These are phyloP conservation scores for Habropoda laboriosa DNA, from an alignment of 1,140 invertebrate species.

Conservation along the genomic window DNA sequence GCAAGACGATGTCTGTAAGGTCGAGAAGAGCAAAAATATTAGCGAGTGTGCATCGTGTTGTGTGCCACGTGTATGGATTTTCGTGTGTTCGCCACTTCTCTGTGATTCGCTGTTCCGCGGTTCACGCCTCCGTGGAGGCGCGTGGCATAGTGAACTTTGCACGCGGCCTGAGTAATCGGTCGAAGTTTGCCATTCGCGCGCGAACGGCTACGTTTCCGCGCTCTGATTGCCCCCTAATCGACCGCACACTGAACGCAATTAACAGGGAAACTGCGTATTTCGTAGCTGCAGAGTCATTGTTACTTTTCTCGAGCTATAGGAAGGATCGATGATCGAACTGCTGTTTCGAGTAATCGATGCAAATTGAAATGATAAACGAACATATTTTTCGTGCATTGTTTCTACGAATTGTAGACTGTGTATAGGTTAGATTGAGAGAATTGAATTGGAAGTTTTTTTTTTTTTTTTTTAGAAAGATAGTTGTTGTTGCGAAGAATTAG, in stretches of 20 bases:
- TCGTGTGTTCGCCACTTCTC: background rate
- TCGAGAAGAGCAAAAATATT: conserved; percentile 61
- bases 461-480: too few species aligned
- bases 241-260: background rate
- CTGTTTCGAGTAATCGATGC: background rate
- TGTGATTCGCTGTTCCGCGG: conserved; percentile 2
- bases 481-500: too few species aligned
- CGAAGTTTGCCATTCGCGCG: conserved; percentile 27
- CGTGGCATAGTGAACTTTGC: conserved; percentile 66
- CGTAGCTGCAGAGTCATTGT: background rate
- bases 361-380: too few species aligned
- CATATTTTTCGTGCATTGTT: too few species aligned
- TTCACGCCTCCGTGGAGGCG: background rate
- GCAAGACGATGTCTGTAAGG: conserved; percentile 85
- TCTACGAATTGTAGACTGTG: too few species aligned
- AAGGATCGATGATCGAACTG: background rate
- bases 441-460: too few species aligned
- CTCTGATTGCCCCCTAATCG: conserved; percentile 10
- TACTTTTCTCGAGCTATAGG: background rate
- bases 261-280: background rate
- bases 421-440: too few species aligned
- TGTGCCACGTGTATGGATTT: conserved; percentile 1
- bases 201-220: conserved; percentile 17
- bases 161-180: conserved; percentile 38
- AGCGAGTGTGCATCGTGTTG: background rate